These are phyloP conservation scores for Cotesia typhae DNA, from an alignment of 1,140 invertebrate species.

Conservation along the genomic window DNA sequence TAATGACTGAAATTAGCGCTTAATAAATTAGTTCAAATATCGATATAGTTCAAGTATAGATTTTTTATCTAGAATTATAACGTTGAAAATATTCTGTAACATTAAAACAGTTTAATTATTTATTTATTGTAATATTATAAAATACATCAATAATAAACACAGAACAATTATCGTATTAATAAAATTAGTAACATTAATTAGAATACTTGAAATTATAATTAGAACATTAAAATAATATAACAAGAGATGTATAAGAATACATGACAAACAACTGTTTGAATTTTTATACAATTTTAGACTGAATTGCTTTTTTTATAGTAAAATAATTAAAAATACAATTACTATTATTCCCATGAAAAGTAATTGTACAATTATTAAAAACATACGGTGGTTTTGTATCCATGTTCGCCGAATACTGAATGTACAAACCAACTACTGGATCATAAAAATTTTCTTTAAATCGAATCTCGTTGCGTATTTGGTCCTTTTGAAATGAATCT, in stretches of 20 bases:
- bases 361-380: background rate
- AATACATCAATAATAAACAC: no score
- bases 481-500: background rate
- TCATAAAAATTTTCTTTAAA: background rate
- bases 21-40: background rate
- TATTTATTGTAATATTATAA: no score
- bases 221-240: no score
- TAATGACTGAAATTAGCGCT: background rate
- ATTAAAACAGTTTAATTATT: background rate
- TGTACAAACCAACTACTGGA: background rate
- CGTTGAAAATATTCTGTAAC: background rate
- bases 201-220: no score
- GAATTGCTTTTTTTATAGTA: background rate
- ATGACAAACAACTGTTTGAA: background rate
- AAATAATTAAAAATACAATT: slow-evolving; percentile 1
- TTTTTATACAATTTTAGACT: background rate
- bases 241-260: background rate
- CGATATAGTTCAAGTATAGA: background rate
- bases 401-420: background rate
- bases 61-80: background rate
- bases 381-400: background rate
- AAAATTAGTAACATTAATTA: no score
- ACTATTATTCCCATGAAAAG: background rate
- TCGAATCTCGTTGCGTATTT: background rate
- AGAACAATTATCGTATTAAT: no score